Base-by-base conservation (phyloP, 2,888 invertebrate genomes). In the Cephalotes varians region DNA sequence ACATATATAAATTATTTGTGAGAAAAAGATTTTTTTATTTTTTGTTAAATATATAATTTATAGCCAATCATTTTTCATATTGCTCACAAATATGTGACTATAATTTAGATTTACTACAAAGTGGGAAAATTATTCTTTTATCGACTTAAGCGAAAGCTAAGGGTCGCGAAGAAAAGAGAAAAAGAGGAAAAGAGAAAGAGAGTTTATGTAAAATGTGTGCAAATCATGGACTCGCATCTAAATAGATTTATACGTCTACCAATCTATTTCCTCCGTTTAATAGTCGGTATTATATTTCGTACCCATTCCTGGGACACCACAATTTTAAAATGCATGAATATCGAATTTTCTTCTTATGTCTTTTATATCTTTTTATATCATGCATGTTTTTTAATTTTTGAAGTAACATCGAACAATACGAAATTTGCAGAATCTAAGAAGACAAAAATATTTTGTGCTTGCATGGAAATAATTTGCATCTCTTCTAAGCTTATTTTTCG, bases 281-380 rank as follows among this genome's bases (percentile, higher is more conserved):
- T 86, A 84, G 81, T 84, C 54, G 64, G 58, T 87, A 82, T 84
- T 87, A 90, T 62, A 85, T 82, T 88, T 83, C 82, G 73, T 90
- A 87, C 81, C 85, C 84, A 89, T 87, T 86, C 86, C 87, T 83
- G 85, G 76, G 81, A 82, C 80, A 88, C 87, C 89, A 88, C 87
- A 90, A 90, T 89, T 92, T 90, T 91, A 92, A 92, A 92, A 92
- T 91, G 90, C 92, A 92, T 92, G 92, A 92, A 92, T 92, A 91
- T 92, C 89, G 91, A 92, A 91, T 92, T 90, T 89, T 88, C 72
- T 85, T 87, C 89, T 85, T 85, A n/a, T n/a, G n/a, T n/a, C 85
- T 82, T 84, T 86, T 81, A 60, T 79, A 79, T 65, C 73, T 74
- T 65, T 69, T 73, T 54, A 64, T 64, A 69, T 58, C 49, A 49